These are phyloP conservation scores for Oreotragus oreotragus DNA, from an alignment of 2,113 vertebrate species.

Conservation along the genomic window DNA sequence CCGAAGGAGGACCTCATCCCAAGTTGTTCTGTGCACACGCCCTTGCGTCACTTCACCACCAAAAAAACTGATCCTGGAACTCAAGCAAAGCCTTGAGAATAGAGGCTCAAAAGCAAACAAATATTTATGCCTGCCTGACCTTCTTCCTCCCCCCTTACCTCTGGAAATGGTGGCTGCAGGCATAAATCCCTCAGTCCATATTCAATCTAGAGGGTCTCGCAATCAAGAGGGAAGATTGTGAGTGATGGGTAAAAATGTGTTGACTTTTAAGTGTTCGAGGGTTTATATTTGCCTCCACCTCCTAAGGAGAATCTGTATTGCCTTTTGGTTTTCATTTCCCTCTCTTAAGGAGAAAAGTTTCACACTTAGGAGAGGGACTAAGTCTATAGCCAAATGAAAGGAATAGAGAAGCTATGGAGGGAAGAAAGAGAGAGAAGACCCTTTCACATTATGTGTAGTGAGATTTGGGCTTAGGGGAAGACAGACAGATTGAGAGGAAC, in stretches of 20 bases:
- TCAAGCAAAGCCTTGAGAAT: background rate
- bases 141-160: background rate
- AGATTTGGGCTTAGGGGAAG: background rate
- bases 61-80: background rate
- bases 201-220: background rate
- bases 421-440: background rate
- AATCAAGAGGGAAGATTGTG: background rate
- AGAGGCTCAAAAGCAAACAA: background rate
- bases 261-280: background rate
- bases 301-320: background rate
- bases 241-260: background rate
- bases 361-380: background rate
- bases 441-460: background rate
- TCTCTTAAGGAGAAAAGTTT: background rate
- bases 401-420: background rate
- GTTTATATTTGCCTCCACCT: background rate
- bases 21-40: background rate
- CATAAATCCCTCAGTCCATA: background rate
- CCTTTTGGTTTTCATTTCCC: background rate
- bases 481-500: background rate
- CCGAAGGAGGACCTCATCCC: background rate
- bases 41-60: background rate
- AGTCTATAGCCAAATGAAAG: background rate
- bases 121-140: background rate
- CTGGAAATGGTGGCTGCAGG: background rate